A percentile compares a stretch with the other conserved stretches of the same genome.
Conservation (phyloP, 2,888 invertebrate genomes). For the Polyploca ridens region DNA sequence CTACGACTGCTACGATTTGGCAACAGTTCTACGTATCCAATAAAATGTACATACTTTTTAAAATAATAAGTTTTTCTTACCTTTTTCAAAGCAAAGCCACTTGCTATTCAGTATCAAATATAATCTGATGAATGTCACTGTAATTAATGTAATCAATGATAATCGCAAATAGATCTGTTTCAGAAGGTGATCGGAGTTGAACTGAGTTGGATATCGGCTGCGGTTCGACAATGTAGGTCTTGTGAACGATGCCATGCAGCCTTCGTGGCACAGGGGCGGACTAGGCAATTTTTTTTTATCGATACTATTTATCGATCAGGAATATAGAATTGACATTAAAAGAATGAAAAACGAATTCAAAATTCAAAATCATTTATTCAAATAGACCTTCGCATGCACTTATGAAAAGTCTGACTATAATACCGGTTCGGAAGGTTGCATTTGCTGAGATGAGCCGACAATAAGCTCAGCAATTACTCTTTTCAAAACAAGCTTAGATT, state of each 20-base stretch:
- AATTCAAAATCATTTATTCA: too few relatives aligned
- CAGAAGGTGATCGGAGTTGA: constrained; percentile 59
- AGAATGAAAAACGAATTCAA: too few relatives aligned
- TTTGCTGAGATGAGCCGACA: too few relatives aligned
- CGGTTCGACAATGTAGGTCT: constrained; percentile 75
- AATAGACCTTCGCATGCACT: too few relatives aligned
- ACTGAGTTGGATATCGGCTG: constrained; percentile 67
- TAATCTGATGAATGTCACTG: background rate
- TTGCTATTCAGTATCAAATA: background rate
- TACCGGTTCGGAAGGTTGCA: too few relatives aligned
- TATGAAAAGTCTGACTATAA: too few relatives aligned
- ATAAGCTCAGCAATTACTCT: too few relatives aligned
- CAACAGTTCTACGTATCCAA: background rate
- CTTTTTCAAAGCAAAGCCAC: background rate
- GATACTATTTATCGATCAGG: too few relatives aligned
- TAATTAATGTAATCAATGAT: constrained; percentile 14
- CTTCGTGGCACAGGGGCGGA: constrained; percentile 67
- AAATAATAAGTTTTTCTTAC: background rate
- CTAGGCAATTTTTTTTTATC: constrained; percentile 20
- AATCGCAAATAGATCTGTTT: constrained; percentile 47
- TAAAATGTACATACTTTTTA: background rate
- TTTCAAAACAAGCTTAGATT: too few relatives aligned
- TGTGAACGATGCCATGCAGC: constrained; percentile 59
- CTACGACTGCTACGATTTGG: background rate
- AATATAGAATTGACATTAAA: too few relatives aligned